Evolutionary conservation across 2,797 vertebrate species (phyloP).

Genomic region (Malurus splendens): DNA sequence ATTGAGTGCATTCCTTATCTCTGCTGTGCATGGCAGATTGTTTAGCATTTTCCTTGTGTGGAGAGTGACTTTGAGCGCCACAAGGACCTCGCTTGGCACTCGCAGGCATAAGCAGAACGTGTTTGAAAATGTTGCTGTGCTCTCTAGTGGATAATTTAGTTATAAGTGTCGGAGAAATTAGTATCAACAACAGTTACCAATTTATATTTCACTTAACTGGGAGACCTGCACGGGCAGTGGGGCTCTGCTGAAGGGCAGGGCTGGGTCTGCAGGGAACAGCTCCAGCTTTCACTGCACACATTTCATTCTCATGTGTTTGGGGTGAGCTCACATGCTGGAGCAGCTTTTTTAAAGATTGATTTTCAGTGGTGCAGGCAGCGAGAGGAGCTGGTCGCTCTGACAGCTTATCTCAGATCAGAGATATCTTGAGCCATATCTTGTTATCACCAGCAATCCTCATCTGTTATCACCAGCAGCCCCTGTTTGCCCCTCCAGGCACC

Average conservation of each 20-base stretch:
- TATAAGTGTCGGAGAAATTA: slow-evolving; percentile 47
- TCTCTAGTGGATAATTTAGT: slow-evolving; percentile 67
- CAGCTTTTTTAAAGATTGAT: neutral
- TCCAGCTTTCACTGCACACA: neutral
- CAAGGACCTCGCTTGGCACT: slow-evolving; percentile 20
- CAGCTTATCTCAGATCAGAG: neutral
- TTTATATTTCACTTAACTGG: slow-evolving; percentile 45
- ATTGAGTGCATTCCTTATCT: slow-evolving; percentile 38
- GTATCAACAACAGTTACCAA: slow-evolving; percentile 35
- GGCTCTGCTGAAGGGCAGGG: neutral
- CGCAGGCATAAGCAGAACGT: slow-evolving; percentile 44
- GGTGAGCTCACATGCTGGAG: neutral
- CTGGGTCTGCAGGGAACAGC: neutral
- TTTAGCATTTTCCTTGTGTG: slow-evolving; percentile 43
- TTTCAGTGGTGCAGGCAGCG: neutral
- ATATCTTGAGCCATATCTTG: neutral
- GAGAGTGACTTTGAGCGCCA: slow-evolving; percentile 26
- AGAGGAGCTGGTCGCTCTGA: neutral
- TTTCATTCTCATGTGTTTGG: neutral
- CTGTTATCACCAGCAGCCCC: neutral
- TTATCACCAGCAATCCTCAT: neutral
- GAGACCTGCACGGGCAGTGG: neutral
- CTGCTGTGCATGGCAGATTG: slow-evolving; percentile 51
- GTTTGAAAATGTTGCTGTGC: slow-evolving; percentile 63
- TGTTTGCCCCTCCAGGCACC: neutral